Percentiles rank a stretch among this genome's conserved stretches.
Evolutionary conservation across 2,113 vertebrate genomes (phyloP).

Genomic region (Drymodes brunneopygia): DNA sequence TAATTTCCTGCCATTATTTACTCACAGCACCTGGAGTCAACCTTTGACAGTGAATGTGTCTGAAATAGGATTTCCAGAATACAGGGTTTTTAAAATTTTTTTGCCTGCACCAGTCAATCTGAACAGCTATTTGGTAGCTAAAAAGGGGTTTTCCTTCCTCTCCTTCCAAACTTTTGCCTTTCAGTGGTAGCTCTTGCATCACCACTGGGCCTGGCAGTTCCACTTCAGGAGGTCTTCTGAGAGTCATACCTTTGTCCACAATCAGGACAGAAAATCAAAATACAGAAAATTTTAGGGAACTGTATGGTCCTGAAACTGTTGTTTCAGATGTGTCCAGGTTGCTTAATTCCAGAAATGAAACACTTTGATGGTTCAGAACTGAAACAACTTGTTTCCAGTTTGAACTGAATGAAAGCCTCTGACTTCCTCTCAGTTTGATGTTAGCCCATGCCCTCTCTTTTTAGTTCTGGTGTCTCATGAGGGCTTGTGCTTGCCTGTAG

Average conservation of each 20-base stretch:
- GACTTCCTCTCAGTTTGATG: neutral
- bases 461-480: neutral
- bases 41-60: neutral
- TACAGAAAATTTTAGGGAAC: neutral
- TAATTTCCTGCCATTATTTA: neutral
- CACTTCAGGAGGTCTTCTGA: neutral
- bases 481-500: neutral
- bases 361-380: neutral
- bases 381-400: neutral
- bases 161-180: neutral
- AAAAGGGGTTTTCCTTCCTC: neutral
- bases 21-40: neutral
- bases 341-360: neutral
- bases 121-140: neutral
- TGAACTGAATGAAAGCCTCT: neutral
- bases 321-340: neutral
- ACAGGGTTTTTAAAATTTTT: neutral
- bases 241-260: neutral
- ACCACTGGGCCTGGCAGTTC: neutral
- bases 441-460: neutral
- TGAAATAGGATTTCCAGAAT: neutral
- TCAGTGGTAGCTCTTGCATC: neutral
- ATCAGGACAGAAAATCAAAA: neutral
- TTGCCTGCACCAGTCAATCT: neutral
- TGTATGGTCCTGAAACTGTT: neutral